Evolutionary conservation across 2,888 invertebrate genomes (phyloP), one percentile per base, ranked within the genome.

Genomic region (Crocallis elinguaria): DNA sequence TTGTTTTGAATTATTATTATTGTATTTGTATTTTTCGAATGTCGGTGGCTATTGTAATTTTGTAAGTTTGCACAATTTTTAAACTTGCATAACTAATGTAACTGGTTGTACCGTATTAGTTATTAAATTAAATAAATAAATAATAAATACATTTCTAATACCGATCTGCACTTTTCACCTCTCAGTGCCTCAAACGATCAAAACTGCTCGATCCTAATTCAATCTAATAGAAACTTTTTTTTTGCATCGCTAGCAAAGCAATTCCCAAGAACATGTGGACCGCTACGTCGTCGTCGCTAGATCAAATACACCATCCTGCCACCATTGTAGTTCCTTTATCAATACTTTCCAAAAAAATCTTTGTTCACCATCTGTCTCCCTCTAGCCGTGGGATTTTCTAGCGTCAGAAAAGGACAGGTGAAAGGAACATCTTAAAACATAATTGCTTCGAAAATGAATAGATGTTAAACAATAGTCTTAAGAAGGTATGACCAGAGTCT

Each of bases 211-310:
- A 29, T 51, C 70, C 54, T 43, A 41, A 35, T 44, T 43, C 30
- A 60, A 71, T 58, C 76, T 67, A 60, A 76, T 73, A 80, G 67
- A 80, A 73, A 82, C 35, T 79, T 73, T 69, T 88, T 91, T 89
- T 91, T 87, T 87, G 90, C 90, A 89, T 84, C 79, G 77, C 81
- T 84, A 79, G 82, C 84, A 71, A 85, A 83, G 87, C 85, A 73
- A 86, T 90, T 89, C 88, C 85, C 86, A 83, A 83, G 88, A 91
- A 86, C 89, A 90, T 88, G 85, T 89, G 90, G 85, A 86, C 84
- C 86, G 88, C 89, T 88, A 87, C 86, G 88, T 86, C 36, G 48
- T 49, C 41, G 50, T 51, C 81, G 86, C 84, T 86, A 88, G 90
- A 86, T 89, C 88, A 90, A 89, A 90, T 84, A 89, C 86, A 86